Percentiles rank a stretch among this genome's conserved stretches.
These are phyloP conservation scores for Nomada ferruginata DNA, from an alignment of 2,888 invertebrate genomes.

Conservation along the genomic window DNA sequence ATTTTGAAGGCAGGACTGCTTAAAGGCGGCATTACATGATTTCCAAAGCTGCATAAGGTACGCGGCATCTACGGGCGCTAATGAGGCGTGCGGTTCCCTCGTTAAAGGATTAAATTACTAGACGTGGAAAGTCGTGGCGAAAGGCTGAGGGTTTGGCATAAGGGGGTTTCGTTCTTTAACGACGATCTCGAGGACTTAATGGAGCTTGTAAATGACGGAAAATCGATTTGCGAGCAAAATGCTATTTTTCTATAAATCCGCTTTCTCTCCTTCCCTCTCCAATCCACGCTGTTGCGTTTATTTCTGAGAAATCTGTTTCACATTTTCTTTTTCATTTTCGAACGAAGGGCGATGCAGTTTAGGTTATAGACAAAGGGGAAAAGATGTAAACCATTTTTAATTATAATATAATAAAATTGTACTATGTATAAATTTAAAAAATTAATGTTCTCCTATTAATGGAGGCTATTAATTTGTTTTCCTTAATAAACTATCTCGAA, in stretches of 20 bases:
- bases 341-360: neutral
- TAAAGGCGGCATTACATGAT: slow-evolving; percentile 24
- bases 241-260: slow-evolving; percentile 33
- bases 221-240: slow-evolving; percentile 42
- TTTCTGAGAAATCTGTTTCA: neutral
- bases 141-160: slow-evolving; percentile 48
- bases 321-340: slow-evolving; percentile 10
- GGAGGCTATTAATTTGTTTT: neutral
- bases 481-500: neutral
- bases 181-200: slow-evolving; percentile 54
- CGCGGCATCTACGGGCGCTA: slow-evolving; percentile 64
- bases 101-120: slow-evolving; percentile 78
- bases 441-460: neutral
- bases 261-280: neutral
- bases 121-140: slow-evolving; percentile 60
- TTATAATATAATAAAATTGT: too few species aligned
- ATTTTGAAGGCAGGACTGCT: slow-evolving; percentile 10
- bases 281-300: neutral
- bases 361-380: neutral
- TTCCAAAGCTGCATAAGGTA: slow-evolving; percentile 36
- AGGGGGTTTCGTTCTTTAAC: slow-evolving; percentile 55
- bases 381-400: too few species aligned
- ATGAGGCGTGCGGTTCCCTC: slow-evolving; percentile 76
- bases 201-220: slow-evolving; percentile 41
- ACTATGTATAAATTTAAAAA: too few species aligned